These are phyloP conservation scores for Etia nguti DNA, from an alignment of 2,113 vertebrate genomes.

Conservation along the genomic window DNA sequence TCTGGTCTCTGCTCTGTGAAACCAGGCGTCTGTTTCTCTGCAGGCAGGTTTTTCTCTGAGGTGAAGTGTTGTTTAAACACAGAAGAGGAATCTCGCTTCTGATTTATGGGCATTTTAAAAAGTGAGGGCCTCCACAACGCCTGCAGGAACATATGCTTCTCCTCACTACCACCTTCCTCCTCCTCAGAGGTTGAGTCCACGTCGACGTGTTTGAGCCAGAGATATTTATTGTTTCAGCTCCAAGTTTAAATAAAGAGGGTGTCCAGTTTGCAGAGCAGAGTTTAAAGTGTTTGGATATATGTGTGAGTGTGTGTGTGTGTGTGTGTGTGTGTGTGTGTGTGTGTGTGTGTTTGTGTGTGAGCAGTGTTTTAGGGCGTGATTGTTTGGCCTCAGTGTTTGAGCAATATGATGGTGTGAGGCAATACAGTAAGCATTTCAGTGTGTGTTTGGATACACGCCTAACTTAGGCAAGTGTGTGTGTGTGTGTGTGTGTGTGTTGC, in stretches of 20 bases:
- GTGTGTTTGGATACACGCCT: neutral
- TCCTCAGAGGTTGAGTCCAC: neutral
- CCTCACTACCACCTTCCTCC: neutral
- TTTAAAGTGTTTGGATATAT: slow-evolving; percentile 12
- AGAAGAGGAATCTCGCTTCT: neutral
- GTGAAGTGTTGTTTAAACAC: slow-evolving; percentile 4
- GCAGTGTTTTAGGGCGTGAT: neutral
- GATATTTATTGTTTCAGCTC: slow-evolving; percentile 35
- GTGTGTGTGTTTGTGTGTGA: neutral
- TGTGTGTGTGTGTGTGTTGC: neutral
- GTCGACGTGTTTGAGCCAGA: neutral
- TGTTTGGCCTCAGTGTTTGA: neutral
- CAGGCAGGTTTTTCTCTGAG: neutral
- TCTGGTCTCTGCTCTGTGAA: neutral
- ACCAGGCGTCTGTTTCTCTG: neutral
- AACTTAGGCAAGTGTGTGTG: neutral
- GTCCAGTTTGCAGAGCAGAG: neutral
- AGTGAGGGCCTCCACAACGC: neutral
- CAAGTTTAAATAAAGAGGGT: slow-evolving; percentile 4
- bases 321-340: neutral
- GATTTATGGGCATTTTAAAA: slow-evolving; percentile 17
- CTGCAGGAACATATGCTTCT: slow-evolving; percentile 1
- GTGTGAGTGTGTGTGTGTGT: neutral
- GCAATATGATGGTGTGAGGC: neutral
- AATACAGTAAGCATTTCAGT: neutral